Conservation (phyloP, 2,888 invertebrate species). For the Folsomia manolachei region DNA sequence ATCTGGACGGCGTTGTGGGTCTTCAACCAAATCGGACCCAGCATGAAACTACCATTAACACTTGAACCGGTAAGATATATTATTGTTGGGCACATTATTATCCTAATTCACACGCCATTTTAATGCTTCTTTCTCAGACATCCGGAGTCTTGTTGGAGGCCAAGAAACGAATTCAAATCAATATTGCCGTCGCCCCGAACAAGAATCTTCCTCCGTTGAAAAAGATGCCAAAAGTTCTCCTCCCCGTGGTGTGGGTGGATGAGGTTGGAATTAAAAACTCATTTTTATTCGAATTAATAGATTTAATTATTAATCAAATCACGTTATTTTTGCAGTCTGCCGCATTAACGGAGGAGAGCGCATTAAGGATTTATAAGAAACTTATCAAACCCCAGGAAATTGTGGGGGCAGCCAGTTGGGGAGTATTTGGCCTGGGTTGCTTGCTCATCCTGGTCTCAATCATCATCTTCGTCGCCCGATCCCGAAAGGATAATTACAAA, state of each 20-base stretch:
- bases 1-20: slow-evolving; percentile 36
- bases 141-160: slow-evolving; percentile 52
- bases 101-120: not conserved
- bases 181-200: slow-evolving; percentile 40
- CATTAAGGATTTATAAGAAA: slow-evolving; percentile 29
- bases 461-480: slow-evolving; percentile 16
- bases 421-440: slow-evolving; percentile 31
- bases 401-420: slow-evolving; percentile 36
- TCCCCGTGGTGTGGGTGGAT: slow-evolving; percentile 51
- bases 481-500: not conserved
- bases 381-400: slow-evolving; percentile 33
- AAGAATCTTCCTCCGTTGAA: slow-evolving; percentile 25
- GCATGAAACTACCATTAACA: slow-evolving; percentile 52
- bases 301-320: too few species aligned
- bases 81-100: too few species aligned
- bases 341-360: slow-evolving; percentile 31
- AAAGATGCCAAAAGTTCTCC: slow-evolving; percentile 40
- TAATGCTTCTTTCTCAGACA: slow-evolving; percentile 30
- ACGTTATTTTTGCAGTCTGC: slow-evolving; percentile 32
- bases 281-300: too few species aligned
- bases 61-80: slow-evolving; percentile 52
- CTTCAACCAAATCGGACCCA: slow-evolving; percentile 36
- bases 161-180: slow-evolving; percentile 48
- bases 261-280: slow-evolving; percentile 31
- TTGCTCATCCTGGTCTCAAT: slow-evolving; percentile 25